A percentile compares a stretch with the other conserved stretches of the same genome.
Conservation (phyloP, 2,113 vertebrate genomes). For the Micronycteris hirsuta region DNA sequence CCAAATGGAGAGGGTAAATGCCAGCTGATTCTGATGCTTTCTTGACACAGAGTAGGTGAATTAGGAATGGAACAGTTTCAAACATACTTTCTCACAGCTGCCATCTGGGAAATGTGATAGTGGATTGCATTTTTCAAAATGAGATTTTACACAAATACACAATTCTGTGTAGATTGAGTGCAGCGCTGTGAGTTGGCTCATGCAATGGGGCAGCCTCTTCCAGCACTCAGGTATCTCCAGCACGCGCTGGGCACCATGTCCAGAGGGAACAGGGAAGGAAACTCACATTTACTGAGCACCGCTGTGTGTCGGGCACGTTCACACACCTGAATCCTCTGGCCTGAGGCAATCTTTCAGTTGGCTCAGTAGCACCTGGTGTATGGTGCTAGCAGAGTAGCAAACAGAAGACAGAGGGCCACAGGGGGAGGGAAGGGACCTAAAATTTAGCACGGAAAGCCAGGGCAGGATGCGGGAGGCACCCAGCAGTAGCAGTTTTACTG, state of each 20-base stretch:
- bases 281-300: not conserved
- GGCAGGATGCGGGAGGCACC: not conserved
- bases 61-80: not conserved
- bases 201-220: not conserved
- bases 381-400: not conserved
- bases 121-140: not conserved
- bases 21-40: not conserved
- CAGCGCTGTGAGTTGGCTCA: not conserved
- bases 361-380: too few species aligned
- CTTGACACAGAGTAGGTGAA: not conserved
- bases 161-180: not conserved
- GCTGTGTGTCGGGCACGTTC: too few species aligned
- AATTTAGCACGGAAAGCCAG: not conserved
- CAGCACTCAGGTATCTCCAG: not conserved
- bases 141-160: not conserved
- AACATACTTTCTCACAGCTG: not conserved
- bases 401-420: not conserved
- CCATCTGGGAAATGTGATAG: not conserved
- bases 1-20: not conserved
- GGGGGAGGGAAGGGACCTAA: not conserved
- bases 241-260: rapidly evolving
- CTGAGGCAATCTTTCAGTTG: not conserved
- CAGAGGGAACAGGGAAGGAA: not conserved
- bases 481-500: not conserved
- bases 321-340: too few species aligned